Percentiles rank a stretch among this genome's conserved stretches.
These are phyloP conservation scores for Chrysopilus asiliformis DNA, from an alignment of 2,888 invertebrate species.

Conservation along the genomic window DNA sequence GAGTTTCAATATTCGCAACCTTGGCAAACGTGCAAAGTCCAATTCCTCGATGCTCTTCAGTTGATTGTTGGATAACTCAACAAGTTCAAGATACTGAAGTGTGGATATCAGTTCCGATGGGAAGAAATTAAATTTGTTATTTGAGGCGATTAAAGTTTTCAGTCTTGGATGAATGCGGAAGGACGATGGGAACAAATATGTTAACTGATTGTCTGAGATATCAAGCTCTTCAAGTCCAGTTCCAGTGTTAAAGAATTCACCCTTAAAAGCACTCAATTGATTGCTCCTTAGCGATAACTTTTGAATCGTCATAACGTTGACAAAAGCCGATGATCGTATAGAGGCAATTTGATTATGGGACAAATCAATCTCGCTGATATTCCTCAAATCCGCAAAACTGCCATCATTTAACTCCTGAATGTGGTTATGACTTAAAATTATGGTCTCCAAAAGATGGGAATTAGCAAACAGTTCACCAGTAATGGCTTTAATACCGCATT, in stretches of 20 bases:
- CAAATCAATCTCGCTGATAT: constrained; percentile 60
- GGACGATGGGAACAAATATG: constrained; percentile 70
- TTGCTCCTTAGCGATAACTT: constrained; percentile 61
- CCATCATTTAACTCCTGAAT: constrained; percentile 65
- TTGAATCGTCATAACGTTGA: constrained; percentile 61
- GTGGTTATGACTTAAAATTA: constrained; percentile 58
- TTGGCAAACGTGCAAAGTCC: constrained; percentile 70
- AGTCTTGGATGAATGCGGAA: constrained; percentile 74
- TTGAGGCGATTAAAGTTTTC: constrained; percentile 51
- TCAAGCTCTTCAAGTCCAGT: constrained; percentile 69
- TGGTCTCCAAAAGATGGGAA: constrained; percentile 48
- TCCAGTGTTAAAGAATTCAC: constrained; percentile 73
- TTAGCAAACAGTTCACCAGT: constrained; percentile 59
- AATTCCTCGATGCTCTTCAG: constrained; percentile 69
- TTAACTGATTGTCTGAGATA: constrained; percentile 65
- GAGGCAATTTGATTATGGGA: constrained; percentile 66
- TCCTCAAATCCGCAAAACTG: constrained; percentile 61
- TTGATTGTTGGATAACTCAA: constrained; percentile 64
- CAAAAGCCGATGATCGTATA: constrained; percentile 62
- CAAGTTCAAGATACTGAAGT: constrained; percentile 59
- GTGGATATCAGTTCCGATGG: constrained; percentile 71
- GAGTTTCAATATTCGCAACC: constrained; percentile 56
- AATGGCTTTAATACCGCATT: constrained; percentile 57
- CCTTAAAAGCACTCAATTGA: constrained; percentile 64
- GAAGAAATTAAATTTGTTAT: constrained; percentile 73